A percentile compares a stretch with the other conserved stretches of the same genome.
These are phyloP conservation scores for Terebella lapidaria DNA, from an alignment of 2,888 invertebrate genomes.

Conservation along the genomic window DNA sequence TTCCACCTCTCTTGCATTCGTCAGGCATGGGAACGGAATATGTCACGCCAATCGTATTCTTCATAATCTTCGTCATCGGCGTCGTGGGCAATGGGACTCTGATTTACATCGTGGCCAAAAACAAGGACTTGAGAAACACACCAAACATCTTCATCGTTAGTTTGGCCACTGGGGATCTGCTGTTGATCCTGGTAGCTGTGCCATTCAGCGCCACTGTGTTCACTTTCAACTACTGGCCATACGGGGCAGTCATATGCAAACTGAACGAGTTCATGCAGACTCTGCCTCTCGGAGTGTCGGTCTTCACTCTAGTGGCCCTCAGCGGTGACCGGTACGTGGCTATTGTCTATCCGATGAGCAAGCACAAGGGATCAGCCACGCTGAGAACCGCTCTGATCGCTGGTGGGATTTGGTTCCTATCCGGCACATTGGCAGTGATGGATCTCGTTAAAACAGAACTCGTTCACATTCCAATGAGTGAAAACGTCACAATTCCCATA, in stretches of 20 bases:
- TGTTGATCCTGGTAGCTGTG: slow-evolving; percentile 74
- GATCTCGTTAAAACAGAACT: slow-evolving; percentile 45
- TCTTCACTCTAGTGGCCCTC: slow-evolving; percentile 84
- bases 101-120: slow-evolving; percentile 72
- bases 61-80: slow-evolving; percentile 75
- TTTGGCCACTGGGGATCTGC: slow-evolving; percentile 76
- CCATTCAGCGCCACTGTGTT: slow-evolving; percentile 80
- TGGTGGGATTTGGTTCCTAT: slow-evolving; percentile 60
- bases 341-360: slow-evolving; percentile 82
- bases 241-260: slow-evolving; percentile 72
- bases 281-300: slow-evolving; percentile 85
- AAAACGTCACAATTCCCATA: neutral
- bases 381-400: slow-evolving; percentile 66
- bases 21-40: too few relatives aligned
- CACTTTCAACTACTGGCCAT: slow-evolving; percentile 83
- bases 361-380: slow-evolving; percentile 65
- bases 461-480: neutral
- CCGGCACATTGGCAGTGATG: slow-evolving; percentile 69
- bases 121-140: slow-evolving; percentile 77
- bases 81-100: slow-evolving; percentile 78
- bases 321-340: slow-evolving; percentile 88
- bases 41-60: slow-evolving; percentile 74
- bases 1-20: too few relatives aligned
- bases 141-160: slow-evolving; percentile 80
- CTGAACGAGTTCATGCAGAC: slow-evolving; percentile 81